phyloP scores from a whole-genome alignment of 1,140 invertebrate genomes.

The Copidosoma floridanum region DNA sequence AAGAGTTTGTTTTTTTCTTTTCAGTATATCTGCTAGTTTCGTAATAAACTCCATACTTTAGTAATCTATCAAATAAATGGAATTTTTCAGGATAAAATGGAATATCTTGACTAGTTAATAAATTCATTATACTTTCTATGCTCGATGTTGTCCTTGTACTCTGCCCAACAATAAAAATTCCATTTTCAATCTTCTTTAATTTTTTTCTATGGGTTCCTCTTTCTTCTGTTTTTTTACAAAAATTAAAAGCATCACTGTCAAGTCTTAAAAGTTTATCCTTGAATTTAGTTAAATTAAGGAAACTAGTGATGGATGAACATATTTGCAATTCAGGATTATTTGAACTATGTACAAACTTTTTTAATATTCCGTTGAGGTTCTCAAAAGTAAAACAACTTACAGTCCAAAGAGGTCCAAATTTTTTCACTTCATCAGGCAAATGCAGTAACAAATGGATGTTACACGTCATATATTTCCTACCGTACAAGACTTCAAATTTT shows the following conservation, averaged over 20 bases:
- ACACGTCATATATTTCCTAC: not conserved
- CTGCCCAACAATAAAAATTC: not conserved
- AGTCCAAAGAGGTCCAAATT: no score
- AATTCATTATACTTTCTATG: not conserved
- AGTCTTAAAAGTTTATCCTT: not conserved
- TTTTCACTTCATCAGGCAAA: no score
- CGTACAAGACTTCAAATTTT: constrained; percentile 20
- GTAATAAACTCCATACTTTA: not conserved
- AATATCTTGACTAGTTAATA: not conserved
- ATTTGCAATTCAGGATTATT: not conserved
- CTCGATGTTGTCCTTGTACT: not conserved
- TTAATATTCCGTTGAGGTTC: constrained; percentile 12
- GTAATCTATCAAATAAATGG: not conserved
- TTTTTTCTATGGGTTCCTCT: not conserved
- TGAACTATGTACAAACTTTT: no score
- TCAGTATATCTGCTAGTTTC: not conserved
- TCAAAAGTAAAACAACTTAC: constrained; percentile 19
- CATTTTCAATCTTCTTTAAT: not conserved
- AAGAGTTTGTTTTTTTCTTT: constrained; percentile 2
- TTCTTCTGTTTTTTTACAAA: not conserved
- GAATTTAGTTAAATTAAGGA: not conserved
- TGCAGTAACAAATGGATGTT: constrained; percentile 24
- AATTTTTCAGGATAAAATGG: not conserved
- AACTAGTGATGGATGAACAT: not conserved
- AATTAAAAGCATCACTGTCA: not conserved